phyloP scores from a whole-genome alignment of 2,113 vertebrate species.

The Embiotoca jacksoni region DNA sequence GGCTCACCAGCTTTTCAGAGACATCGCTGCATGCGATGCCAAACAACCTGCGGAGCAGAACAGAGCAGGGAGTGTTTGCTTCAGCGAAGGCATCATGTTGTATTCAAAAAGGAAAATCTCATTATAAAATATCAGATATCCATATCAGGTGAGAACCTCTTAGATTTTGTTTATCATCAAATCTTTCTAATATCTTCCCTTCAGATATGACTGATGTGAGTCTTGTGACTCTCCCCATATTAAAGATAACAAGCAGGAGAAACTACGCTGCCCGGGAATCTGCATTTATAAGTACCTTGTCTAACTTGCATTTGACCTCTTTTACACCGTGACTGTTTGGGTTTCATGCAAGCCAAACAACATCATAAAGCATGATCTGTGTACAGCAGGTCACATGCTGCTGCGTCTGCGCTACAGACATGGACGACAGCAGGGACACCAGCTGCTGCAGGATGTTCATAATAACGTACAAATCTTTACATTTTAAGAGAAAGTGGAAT shows the following conservation, averaged over 20 bases:
- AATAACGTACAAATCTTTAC: neutral
- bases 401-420: neutral
- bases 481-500: neutral
- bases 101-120: neutral
- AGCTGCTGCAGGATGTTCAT: neutral
- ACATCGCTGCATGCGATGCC: conserved; percentile 66
- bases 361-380: neutral
- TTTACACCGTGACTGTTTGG: neutral
- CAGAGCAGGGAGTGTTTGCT: neutral
- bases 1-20: conserved; percentile 60
- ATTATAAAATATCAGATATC: neutral
- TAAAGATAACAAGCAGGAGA: conserved; percentile 16
- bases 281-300: conserved; percentile 18
- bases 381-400: conserved; percentile 2
- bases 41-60: conserved; percentile 68
- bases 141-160: no score
- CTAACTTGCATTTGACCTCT: conserved; percentile 7
- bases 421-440: neutral
- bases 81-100: no score
- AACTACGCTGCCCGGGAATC: neutral
- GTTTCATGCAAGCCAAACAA: neutral
- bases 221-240: conserved; percentile 28
- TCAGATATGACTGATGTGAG: conserved; percentile 21
- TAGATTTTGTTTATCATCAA: no score
- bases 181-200: no score